Percentiles rank a stretch among this genome's conserved stretches.
Conservation (phyloP, 1,140 invertebrate species). For the Alviniconcha marisindica region DNA sequence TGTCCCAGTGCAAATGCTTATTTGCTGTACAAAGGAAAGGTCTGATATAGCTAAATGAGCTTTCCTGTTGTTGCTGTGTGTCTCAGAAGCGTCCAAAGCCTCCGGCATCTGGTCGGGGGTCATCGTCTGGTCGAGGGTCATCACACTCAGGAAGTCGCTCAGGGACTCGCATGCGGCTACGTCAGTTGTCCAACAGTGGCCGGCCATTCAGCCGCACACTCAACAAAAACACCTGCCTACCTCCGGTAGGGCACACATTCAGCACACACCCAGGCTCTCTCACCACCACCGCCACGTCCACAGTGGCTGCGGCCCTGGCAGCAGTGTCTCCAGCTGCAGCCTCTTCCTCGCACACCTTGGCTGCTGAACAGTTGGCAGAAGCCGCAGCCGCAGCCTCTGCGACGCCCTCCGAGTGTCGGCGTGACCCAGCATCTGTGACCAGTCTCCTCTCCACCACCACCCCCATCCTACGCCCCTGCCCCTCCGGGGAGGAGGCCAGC, state of each 20-base stretch:
- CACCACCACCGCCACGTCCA: not conserved
- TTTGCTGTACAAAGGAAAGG: too few relatives aligned
- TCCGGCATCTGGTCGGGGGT: slow-evolving; percentile 42
- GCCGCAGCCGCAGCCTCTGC: slow-evolving; percentile 34
- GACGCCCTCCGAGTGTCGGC: not conserved
- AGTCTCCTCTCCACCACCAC: slow-evolving; percentile 25
- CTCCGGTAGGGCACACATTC: slow-evolving; percentile 70
- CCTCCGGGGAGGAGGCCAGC: slow-evolving; percentile 14
- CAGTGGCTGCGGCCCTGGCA: slow-evolving; percentile 13
- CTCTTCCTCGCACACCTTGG: slow-evolving; percentile 18
- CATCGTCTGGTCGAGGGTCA: slow-evolving; percentile 15
- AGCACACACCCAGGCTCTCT: slow-evolving; percentile 7
- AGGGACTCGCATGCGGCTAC: slow-evolving; percentile 52
- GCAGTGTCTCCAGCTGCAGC: slow-evolving; percentile 25
- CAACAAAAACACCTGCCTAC: slow-evolving; percentile 72
- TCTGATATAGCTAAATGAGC: not conserved
- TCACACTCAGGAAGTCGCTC: slow-evolving; percentile 29
- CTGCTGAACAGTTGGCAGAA: slow-evolving; percentile 44
- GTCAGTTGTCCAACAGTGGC: slow-evolving; percentile 58
- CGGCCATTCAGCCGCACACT: slow-evolving; percentile 57
- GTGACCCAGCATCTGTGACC: not conserved
- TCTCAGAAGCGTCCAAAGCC: slow-evolving; percentile 64
- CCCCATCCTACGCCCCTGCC: slow-evolving; percentile 12
- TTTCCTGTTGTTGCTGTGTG: not conserved
- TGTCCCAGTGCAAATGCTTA: too few relatives aligned